Evolutionary conservation across 2,888 invertebrate genomes (phyloP).

Genomic region (Gasteruption jaculator): DNA sequence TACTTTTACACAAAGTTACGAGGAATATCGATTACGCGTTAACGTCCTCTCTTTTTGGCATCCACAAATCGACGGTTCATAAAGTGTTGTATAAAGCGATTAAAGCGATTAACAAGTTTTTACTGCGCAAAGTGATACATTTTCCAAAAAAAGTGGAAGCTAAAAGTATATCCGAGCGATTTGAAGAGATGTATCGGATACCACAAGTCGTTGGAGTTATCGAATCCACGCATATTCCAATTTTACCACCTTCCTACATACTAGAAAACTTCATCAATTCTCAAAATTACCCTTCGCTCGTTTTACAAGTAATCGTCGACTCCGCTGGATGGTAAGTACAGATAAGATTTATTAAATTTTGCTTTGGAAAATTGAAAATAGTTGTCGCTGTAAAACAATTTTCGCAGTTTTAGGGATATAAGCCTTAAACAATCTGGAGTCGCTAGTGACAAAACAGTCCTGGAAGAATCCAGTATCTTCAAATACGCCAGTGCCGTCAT

Average conservation of each 20-base stretch:
- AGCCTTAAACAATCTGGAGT: conserved; percentile 25
- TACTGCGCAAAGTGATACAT: conserved; percentile 24
- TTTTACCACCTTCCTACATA: conserved; percentile 20
- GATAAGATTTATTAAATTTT: no score
- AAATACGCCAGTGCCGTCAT: conserved; percentile 22
- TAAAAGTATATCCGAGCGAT: conserved; percentile 22
- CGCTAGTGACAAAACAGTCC: conserved; percentile 13
- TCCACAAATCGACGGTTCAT: no score
- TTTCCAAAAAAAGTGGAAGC: conserved; percentile 31
- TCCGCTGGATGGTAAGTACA: conserved; percentile 26
- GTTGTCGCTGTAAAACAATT: no score
- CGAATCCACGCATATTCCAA: conserved; percentile 30
- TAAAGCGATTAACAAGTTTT: conserved; percentile 27
- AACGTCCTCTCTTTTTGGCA: no score
- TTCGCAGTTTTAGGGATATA: conserved; percentile 25
- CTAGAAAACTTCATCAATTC: conserved; percentile 24
- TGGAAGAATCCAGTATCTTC: conserved; percentile 24
- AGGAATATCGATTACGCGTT: no score
- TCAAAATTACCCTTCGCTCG: conserved; percentile 25
- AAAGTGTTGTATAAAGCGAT: conserved; percentile 30
- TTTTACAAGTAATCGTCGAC: conserved; percentile 30
- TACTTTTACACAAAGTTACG: no score
- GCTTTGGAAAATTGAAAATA: no score
- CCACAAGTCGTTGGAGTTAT: conserved; percentile 35
- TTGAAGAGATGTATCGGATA: conserved; percentile 27